Evolutionary conservation across 1,140 invertebrate species (phyloP).

Genomic region (Lysiphlebus fabarum): DNA sequence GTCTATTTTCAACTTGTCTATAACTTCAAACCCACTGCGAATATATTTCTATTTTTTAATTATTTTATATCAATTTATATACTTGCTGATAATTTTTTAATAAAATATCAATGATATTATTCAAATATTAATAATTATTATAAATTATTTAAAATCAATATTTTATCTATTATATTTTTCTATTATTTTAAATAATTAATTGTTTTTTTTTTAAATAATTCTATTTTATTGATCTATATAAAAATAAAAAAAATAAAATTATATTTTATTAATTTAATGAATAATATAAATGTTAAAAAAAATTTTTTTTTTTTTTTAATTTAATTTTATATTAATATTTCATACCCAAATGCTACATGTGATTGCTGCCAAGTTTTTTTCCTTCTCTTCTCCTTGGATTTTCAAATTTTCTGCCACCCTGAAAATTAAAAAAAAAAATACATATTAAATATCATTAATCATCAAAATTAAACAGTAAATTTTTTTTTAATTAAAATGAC

Average conservation of each 20-base stretch:
- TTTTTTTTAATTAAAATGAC: too few relatives aligned
- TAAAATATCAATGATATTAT: too few relatives aligned
- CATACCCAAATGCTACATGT: slow-evolving; percentile 28
- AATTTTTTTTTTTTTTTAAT: background rate
- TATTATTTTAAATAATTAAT: too few relatives aligned
- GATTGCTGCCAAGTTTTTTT: slow-evolving; percentile 21
- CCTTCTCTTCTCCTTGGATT: slow-evolving; percentile 19
- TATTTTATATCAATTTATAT: too few relatives aligned
- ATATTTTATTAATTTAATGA: background rate
- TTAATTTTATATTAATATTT: background rate
- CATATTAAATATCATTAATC: background rate
- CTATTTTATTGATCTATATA: background rate
- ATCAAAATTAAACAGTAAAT: too few relatives aligned
- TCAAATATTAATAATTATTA: too few relatives aligned
- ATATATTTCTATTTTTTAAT: too few relatives aligned
- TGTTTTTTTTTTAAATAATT: background rate
- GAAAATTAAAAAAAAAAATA: slow-evolving; percentile 19
- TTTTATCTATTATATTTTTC: too few relatives aligned
- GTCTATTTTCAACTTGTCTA: too few relatives aligned
- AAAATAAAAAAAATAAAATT: background rate
- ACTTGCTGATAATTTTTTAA: too few relatives aligned
- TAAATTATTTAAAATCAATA: too few relatives aligned
- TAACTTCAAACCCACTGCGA: too few relatives aligned
- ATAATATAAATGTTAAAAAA: background rate
- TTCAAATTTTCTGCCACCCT: slow-evolving; percentile 19